Evolutionary conservation across 2,888 invertebrate species (phyloP).

Genomic region (Colletes collaris): DNA sequence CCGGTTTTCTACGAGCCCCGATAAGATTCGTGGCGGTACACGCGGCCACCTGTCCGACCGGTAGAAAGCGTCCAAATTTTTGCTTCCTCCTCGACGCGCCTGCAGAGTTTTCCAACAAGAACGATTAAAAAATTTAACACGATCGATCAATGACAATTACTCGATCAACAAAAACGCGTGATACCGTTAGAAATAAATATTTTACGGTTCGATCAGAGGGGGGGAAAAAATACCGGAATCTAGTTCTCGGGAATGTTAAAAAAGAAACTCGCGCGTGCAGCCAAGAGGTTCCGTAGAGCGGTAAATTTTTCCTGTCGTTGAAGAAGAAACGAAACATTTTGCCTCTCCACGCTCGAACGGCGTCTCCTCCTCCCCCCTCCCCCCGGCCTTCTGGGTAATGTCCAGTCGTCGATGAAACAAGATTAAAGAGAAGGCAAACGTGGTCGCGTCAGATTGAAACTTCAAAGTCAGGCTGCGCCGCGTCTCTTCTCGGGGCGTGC

Average conservation of each 20-base stretch:
- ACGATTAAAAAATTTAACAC: no score
- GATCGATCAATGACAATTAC: no score
- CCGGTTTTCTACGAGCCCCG: conserved; percentile 72
- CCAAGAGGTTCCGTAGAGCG: no score
- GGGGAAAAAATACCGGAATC: no score
- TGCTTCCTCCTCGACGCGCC: conserved; percentile 40
- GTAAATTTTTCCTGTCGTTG: no score
- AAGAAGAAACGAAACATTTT: background rate
- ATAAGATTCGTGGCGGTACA: conserved; percentile 62
- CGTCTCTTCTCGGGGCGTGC: conserved; percentile 27
- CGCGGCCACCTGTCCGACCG: conserved; percentile 67
- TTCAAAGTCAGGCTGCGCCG: conserved; percentile 27
- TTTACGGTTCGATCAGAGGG: no score
- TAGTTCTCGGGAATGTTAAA: no score
- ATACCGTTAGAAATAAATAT: no score
- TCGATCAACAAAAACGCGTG: no score
- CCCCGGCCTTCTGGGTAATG: no score
- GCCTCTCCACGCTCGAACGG: conserved; percentile 3
- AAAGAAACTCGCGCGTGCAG: no score
- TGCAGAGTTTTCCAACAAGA: conserved; percentile 9
- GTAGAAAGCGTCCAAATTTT: conserved; percentile 80
- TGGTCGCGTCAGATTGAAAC: conserved; percentile 15
- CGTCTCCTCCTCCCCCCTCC: background rate
- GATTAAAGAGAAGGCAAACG: background rate
- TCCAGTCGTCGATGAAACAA: background rate